Conservation (phyloP, 2,888 invertebrate genomes). For the Tigriopus californicus region DNA sequence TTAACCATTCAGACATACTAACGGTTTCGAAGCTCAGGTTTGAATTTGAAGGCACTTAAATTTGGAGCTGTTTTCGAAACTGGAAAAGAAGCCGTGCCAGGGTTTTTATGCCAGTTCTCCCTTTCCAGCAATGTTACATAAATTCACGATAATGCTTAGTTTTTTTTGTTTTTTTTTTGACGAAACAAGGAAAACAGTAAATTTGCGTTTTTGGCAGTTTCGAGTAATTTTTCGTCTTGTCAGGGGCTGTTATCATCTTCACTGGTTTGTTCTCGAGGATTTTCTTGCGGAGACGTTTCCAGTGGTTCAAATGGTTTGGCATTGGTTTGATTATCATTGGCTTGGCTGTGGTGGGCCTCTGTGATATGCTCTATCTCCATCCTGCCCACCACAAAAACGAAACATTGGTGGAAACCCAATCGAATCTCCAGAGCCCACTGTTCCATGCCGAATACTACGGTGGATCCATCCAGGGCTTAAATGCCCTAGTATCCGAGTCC, state of each 20-base stretch:
- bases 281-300: constrained; percentile 47
- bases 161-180: no score
- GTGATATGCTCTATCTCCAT: constrained; percentile 38
- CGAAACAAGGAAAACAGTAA: no score
- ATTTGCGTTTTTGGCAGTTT: not conserved
- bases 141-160: no score
- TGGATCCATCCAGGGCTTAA: not conserved
- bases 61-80: no score
- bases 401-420: not conserved
- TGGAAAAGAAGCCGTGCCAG: no score
- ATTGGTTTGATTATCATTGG: constrained; percentile 51
- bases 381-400: constrained; percentile 20
- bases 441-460: not conserved
- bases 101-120: no score
- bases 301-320: constrained; percentile 51
- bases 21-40: no score
- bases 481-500: not conserved
- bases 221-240: constrained; percentile 19
- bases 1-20: no score
- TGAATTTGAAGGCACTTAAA: no score
- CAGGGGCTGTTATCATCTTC: constrained; percentile 67
- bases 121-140: no score
- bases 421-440: not conserved
- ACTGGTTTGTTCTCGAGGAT: constrained; percentile 66
- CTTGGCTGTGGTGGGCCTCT: constrained; percentile 47